Conservation (phyloP, 1,140 invertebrate species). For the Helicoverpa armigera region DNA sequence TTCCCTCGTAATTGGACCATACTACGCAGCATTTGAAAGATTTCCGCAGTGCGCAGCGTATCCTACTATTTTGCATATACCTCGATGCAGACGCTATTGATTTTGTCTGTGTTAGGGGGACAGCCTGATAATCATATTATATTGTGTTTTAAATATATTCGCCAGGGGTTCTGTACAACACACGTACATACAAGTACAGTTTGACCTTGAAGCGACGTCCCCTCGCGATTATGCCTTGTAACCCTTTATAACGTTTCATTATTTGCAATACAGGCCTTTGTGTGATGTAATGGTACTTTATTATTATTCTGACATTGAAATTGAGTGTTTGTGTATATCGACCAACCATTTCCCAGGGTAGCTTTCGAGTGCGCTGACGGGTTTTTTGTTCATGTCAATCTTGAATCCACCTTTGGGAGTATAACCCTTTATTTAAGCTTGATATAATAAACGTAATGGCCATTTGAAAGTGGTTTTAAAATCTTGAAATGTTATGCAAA, state of each 20-base stretch:
- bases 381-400: conserved; percentile 6
- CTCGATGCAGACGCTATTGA: conserved; percentile 80
- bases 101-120: conserved; percentile 86
- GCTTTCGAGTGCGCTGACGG: conserved; percentile 1
- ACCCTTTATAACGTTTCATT: conserved; percentile 53
- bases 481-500: too few species aligned
- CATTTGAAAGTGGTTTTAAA: too few species aligned
- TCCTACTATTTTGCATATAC: conserved; percentile 74
- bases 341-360: background rate
- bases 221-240: conserved; percentile 41
- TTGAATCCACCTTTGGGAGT: background rate
- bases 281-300: conserved; percentile 36
- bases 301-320: conserved; percentile 39
- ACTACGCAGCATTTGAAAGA: conserved; percentile 15
- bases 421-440: too few species aligned
- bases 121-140: conserved; percentile 84
- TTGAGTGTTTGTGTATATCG: conserved; percentile 16
- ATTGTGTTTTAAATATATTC: conserved; percentile 83
- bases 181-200: conserved; percentile 53
- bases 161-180: conserved; percentile 60
- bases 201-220: conserved; percentile 72
- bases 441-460: too few species aligned
- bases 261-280: conserved; percentile 31
- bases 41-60: conserved; percentile 53
- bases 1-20: background rate